Conservation (phyloP, 2,113 vertebrate genomes). For the Circaetus cinerascens region DNA sequence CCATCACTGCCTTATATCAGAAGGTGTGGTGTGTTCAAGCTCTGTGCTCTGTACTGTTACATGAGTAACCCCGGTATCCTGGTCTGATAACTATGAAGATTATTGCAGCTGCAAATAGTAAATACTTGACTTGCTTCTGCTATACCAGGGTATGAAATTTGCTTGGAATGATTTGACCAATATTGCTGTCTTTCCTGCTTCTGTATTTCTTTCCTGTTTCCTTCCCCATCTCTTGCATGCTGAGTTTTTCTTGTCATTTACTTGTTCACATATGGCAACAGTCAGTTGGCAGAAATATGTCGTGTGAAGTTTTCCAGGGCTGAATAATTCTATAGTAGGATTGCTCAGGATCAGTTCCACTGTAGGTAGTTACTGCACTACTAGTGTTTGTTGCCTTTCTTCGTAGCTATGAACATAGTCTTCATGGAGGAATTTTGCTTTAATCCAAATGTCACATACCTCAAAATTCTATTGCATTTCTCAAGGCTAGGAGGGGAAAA, state of each 20-base stretch:
- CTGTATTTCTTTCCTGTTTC: background rate
- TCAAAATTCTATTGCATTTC: background rate
- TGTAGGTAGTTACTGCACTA: background rate
- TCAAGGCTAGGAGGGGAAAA: background rate
- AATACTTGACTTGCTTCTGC: background rate
- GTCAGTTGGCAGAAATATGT: background rate
- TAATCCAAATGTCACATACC: background rate
- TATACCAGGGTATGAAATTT: background rate
- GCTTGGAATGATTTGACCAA: background rate
- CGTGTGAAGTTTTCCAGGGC: background rate
- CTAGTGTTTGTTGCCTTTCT: background rate
- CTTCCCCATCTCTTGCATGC: background rate
- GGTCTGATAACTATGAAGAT: background rate
- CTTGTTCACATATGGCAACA: background rate
- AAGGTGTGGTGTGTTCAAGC: background rate
- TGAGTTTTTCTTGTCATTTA: background rate
- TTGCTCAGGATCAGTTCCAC: background rate
- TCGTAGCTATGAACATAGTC: background rate
- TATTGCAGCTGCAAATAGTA: background rate
- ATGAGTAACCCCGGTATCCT: background rate
- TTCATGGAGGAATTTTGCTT: background rate
- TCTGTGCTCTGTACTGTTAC: background rate
- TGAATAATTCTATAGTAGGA: background rate
- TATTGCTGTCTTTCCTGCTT: background rate
- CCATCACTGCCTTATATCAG: background rate